A percentile compares a stretch with the other conserved stretches of the same genome.
phyloP scores from a whole-genome alignment of 2,888 invertebrate species.

The Noctua janthina region DNA sequence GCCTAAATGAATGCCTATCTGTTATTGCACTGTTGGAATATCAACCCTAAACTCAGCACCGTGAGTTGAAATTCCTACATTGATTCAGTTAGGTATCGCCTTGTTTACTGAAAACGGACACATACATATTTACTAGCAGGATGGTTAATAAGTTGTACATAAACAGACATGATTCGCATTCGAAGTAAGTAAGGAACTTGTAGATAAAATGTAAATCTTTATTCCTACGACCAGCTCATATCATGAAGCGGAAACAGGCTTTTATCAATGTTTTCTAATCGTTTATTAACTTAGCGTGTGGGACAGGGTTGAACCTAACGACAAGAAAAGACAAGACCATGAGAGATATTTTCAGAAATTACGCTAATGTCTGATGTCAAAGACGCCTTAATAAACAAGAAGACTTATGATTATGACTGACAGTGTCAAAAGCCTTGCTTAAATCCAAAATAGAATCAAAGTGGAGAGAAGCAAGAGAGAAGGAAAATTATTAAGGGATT shows the following conservation, averaged over 20 bases:
- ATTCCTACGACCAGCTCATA: constrained; percentile 54
- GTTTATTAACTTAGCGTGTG: constrained; percentile 53
- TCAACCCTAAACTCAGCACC: neutral
- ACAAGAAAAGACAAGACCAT: too few relatives aligned
- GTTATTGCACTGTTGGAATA: neutral
- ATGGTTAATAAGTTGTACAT: constrained; percentile 49
- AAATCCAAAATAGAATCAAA: neutral
- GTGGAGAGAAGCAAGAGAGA: too few relatives aligned
- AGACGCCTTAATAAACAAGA: neutral
- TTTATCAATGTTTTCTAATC: constrained; percentile 64
- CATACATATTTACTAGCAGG: constrained; percentile 28
- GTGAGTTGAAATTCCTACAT: neutral
- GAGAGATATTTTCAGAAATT: neutral
- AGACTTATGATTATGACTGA: neutral
- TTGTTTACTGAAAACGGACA: neutral
- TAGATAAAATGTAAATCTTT: constrained; percentile 58
- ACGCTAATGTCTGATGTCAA: neutral
- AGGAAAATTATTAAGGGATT: neutral
- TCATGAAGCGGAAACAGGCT: constrained; percentile 54
- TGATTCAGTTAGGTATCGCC: neutral
- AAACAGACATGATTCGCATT: constrained; percentile 56
- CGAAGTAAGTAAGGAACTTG: constrained; percentile 45
- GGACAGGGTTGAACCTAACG: constrained; percentile 33
- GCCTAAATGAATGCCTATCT: neutral
- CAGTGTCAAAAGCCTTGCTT: constrained; percentile 8